A percentile compares a stretch with the other conserved stretches of the same genome.
Evolutionary conservation across 2,888 invertebrate genomes (phyloP).

Genomic region (Punctoribates punctum): DNA sequence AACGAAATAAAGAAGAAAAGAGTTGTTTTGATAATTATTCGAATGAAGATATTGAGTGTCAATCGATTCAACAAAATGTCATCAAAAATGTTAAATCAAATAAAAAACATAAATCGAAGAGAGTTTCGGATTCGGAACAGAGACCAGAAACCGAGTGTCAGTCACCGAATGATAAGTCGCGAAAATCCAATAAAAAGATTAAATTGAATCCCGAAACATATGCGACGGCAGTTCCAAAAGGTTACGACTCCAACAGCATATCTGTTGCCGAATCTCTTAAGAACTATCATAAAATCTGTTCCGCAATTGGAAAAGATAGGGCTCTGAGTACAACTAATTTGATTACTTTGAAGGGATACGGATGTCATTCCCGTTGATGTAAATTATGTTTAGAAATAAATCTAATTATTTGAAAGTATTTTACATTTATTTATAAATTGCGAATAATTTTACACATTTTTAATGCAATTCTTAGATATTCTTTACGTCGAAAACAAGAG

Average conservation of each 20-base stretch:
- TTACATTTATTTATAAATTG: background rate
- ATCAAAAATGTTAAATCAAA: too few relatives aligned
- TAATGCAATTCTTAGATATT: too few relatives aligned
- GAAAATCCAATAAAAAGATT: background rate
- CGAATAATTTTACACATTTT: background rate
- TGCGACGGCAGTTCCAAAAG: background rate
- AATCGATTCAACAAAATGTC: too few relatives aligned
- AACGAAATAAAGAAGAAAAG: too few relatives aligned
- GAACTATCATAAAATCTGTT: conserved; percentile 19
- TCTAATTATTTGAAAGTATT: background rate
- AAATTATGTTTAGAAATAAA: background rate
- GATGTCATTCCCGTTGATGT: background rate
- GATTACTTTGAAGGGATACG: conserved; percentile 3
- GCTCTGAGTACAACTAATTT: conserved; percentile 20
- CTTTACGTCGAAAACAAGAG: too few relatives aligned
- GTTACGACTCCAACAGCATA: background rate
- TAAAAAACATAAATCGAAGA: too few relatives aligned
- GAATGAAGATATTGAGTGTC: too few relatives aligned
- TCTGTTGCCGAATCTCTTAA: conserved; percentile 15
- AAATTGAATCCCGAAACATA: background rate
- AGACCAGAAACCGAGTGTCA: background rate
- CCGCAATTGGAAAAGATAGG: background rate
- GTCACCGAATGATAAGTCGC: background rate
- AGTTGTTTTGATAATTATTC: too few relatives aligned
- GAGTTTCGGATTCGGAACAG: background rate